Conservation (phyloP, 2,797 vertebrate species). For the Tokudaia tokunoshimensis region DNA sequence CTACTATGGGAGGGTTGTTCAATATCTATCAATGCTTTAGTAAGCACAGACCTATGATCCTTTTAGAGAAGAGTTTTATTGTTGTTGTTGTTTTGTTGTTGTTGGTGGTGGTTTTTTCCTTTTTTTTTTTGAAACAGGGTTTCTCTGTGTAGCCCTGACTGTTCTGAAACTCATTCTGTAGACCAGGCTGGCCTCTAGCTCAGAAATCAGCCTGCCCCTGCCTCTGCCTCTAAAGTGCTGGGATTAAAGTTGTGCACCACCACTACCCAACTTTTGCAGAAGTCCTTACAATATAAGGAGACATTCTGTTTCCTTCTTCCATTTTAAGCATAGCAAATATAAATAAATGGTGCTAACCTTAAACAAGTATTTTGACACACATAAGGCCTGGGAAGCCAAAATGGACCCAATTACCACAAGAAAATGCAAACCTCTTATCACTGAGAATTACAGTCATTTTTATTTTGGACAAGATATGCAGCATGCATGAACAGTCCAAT, state of each 20-base stretch:
- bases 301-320: not conserved
- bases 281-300: not conserved
- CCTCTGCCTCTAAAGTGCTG: too few relatives aligned
- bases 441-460: not conserved
- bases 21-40: not conserved
- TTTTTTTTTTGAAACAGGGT: too few relatives aligned
- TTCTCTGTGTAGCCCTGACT: too few relatives aligned
- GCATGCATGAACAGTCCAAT: accelerated
- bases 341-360: not conserved
- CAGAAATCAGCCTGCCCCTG: too few relatives aligned
- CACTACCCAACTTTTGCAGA: not conserved
- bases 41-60: not conserved
- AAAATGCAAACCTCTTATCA: not conserved
- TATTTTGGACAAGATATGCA: not conserved
- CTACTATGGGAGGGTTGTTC: not conserved
- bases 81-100: too few relatives aligned
- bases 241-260: too few relatives aligned
- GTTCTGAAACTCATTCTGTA: too few relatives aligned
- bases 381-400: not conserved
- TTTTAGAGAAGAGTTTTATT: not conserved
- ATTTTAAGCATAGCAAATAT: not conserved
- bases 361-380: not conserved
- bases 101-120: too few relatives aligned
- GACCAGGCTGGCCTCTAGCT: too few relatives aligned
- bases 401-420: accelerated